Conservation (phyloP, 2,113 vertebrate species). For the Oreocharis arfaki region DNA sequence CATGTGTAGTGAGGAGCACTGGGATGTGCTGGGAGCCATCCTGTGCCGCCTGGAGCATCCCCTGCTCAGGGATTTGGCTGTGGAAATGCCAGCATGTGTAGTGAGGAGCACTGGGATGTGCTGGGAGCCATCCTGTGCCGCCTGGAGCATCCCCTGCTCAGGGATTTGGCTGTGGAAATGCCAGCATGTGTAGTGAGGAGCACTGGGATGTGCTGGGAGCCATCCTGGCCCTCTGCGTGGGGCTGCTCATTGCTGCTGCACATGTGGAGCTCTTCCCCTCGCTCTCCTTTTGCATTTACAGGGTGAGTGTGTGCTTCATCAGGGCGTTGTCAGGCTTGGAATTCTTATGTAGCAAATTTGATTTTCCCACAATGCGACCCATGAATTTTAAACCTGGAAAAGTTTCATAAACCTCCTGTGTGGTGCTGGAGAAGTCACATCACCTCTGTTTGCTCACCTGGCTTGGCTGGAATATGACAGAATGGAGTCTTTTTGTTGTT, state of each 20-base stretch:
- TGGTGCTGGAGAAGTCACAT: accelerated
- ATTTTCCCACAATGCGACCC: background rate
- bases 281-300: background rate
- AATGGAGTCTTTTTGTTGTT: background rate
- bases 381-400: background rate
- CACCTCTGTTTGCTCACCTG: background rate
- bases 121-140: background rate
- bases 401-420: background rate
- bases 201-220: background rate
- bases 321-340: background rate
- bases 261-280: background rate
- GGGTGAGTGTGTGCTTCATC: accelerated
- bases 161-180: background rate
- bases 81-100: accelerated
- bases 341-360: background rate
- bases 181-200: accelerated
- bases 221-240: background rate
- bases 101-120: accelerated
- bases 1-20: accelerated
- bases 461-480: background rate
- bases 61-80: background rate
- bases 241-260: background rate
- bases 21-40: background rate
- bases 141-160: background rate
- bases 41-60: background rate